These are phyloP conservation scores for Heliopora coerulea DNA, from an alignment of 92 coral and sea anemone genomes.

Conservation along the genomic window DNA sequence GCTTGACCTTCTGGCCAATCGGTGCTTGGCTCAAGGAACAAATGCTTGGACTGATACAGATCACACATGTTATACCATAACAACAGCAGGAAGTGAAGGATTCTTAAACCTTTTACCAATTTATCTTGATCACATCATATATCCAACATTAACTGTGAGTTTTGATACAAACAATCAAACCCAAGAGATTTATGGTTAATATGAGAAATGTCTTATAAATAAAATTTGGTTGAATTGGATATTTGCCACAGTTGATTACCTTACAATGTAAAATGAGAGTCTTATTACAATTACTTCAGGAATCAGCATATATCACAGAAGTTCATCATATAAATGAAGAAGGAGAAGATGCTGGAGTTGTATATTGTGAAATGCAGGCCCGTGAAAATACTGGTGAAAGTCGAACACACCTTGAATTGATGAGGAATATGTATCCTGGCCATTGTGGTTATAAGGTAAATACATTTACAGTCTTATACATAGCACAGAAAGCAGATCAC, in stretches of 20 bases:
- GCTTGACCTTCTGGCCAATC: slow-evolving; percentile 85
- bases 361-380: slow-evolving; percentile 96
- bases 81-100: slow-evolving; percentile 97
- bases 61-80: slow-evolving; percentile 94
- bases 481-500: too few species aligned
- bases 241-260: neutral
- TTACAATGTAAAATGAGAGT: too few species aligned
- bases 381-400: slow-evolving; percentile 84
- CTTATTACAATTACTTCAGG: too few species aligned
- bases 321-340: slow-evolving; percentile 95
- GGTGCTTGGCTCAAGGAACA: slow-evolving; percentile 99
- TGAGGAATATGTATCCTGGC: slow-evolving; percentile 86
- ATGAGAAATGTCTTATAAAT: too few species aligned
- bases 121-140: slow-evolving; percentile 89
- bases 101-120: slow-evolving; percentile 90
- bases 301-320: slow-evolving; percentile 88
- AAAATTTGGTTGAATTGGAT: too few species aligned
- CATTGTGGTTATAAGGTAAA: slow-evolving; percentile 86
- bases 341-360: slow-evolving; percentile 97
- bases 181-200: too few species aligned
- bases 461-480: neutral
- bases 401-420: slow-evolving; percentile 67
- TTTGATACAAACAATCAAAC: too few species aligned
- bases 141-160: slow-evolving; percentile 89
- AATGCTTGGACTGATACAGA: slow-evolving; percentile 99